These are phyloP conservation scores for Lasioglossum zephyrum DNA, from an alignment of 2,888 invertebrate species.

Conservation along the genomic window DNA sequence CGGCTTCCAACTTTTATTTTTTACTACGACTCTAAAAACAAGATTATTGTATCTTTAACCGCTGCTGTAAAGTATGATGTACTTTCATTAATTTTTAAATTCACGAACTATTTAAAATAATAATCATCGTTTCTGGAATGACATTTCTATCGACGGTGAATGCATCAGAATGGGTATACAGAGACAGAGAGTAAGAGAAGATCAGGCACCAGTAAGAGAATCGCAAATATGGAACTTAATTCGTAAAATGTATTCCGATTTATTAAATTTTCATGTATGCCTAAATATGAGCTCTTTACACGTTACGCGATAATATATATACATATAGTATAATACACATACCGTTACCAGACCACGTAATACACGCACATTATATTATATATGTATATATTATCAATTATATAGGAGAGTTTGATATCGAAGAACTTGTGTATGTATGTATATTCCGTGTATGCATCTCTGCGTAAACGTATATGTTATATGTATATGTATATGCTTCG, in stretches of 20 bases:
- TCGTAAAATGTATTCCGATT: conserved; percentile 84
- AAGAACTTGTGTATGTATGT: conserved; percentile 76
- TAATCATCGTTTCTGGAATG: not conserved
- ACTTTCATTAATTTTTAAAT: not conserved
- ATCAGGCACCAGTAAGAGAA: conserved; percentile 4
- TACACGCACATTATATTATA: conserved; percentile 20
- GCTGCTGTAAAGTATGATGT: not conserved
- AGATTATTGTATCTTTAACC: no score
- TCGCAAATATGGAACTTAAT: conserved; percentile 62
- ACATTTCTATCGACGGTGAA: not conserved
- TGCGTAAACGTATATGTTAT: conserved; percentile 15
- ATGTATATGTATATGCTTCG: no score
- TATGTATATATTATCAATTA: conserved; percentile 58
- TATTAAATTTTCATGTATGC: conserved; percentile 84
- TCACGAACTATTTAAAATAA: not conserved
- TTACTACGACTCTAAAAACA: no score
- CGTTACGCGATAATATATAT: conserved; percentile 77
- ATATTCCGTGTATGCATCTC: not conserved
- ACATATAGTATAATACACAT: conserved; percentile 26
- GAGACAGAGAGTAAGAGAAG: not conserved
- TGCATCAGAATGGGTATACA: not conserved
- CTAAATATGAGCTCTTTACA: conserved; percentile 84
- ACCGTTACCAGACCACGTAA: not conserved
- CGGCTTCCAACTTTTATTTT: no score
- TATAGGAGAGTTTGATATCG: conserved; percentile 79